Base-by-base conservation (phyloP, 2,797 vertebrate genomes). In the Lemur catta region DNA sequence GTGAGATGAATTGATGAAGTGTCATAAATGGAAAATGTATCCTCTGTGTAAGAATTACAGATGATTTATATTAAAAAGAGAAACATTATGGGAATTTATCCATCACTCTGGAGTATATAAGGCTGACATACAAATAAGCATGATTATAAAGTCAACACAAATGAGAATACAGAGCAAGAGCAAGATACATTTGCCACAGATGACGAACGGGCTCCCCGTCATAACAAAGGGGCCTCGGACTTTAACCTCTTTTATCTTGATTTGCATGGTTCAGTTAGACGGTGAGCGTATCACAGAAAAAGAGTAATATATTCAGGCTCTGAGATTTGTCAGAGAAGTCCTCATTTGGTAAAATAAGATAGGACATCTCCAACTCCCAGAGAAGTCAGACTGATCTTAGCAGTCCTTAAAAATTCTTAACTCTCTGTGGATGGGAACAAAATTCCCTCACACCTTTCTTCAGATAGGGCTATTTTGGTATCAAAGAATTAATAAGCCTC, bases 401-500 rank as follows among this genome's bases (percentile, higher is more conserved):
- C 5, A 57, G 8, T 59, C 67, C n/a, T 92, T 92, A 97, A 91
- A 78, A 88, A 89, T 82, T 84, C 71, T 89, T 81, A 48, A 52
- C 93, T 95, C 41, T 67, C 61, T 75, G n/a, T 59, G 46, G 26
- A 35, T 30, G 43, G 24, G 41, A 96, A 89, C 28, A 85, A 78
- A 89, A 90, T 96, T 84, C 48, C 46, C 69, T 93, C 55, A 75
- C 43, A 57, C 28, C 41, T 79, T 91, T 95, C 78, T 72, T 93
- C 46, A 92, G 38, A 79, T 43, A 92, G n/a, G 71, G 4, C 8
- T 55, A 78, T 79, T 95, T 96, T 57, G 55, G 41, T 89, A 94
- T 84, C 63, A 89, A 86, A 95, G 88, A 92, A 67, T 87, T 90
- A 86, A 65, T 55, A 93, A 91, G 59, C 17, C 63, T 89, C 85